phyloP scores from a whole-genome alignment of 2,888 invertebrate genomes.

The Iphiclides podalirius region DNA sequence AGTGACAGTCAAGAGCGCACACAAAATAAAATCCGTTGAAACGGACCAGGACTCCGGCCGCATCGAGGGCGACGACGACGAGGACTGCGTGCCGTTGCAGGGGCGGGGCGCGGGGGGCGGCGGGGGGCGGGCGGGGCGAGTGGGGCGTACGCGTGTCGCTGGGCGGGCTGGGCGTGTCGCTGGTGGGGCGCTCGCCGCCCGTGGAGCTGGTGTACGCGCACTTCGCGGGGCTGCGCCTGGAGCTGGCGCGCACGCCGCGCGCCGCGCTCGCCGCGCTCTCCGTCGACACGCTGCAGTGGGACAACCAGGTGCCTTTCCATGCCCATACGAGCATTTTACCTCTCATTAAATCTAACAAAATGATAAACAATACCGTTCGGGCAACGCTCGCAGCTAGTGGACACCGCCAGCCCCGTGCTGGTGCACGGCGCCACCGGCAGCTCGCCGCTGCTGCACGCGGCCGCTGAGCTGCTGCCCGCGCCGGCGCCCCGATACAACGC shows the following conservation, averaged over 20 bases:
- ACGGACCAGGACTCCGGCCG: constrained; percentile 46
- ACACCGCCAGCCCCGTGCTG: constrained; percentile 91
- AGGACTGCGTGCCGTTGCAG: constrained; percentile 25
- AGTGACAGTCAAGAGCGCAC: too few relatives aligned
- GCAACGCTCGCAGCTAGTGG: constrained; percentile 90
- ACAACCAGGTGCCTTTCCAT: constrained; percentile 89
- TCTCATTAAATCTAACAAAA: too few relatives aligned
- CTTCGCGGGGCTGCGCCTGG: constrained; percentile 82
- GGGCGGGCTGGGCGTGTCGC: constrained; percentile 87
- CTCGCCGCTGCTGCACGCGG: constrained; percentile 87
- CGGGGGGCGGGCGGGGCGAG: constrained; percentile 59
- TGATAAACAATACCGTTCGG: too few relatives aligned
- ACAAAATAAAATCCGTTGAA: too few relatives aligned
- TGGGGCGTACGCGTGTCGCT: constrained; percentile 82
- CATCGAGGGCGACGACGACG: constrained; percentile 48
- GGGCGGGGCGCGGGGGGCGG: constrained; percentile 77
- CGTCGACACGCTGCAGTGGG: constrained; percentile 90
- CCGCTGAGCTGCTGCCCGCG: constrained; percentile 87
- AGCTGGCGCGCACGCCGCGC: constrained; percentile 74
- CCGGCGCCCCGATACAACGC: constrained; percentile 86
- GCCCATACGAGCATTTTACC: too few relatives aligned
- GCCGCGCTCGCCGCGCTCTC: constrained; percentile 84
- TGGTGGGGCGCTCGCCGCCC: constrained; percentile 86
- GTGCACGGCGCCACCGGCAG: constrained; percentile 53
- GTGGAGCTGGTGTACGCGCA: constrained; percentile 91